A percentile compares a stretch with the other conserved stretches of the same genome.
Evolutionary conservation across 2,797 vertebrate genomes (phyloP).

Genomic region (Odontamblyopus lacepedii): DNA sequence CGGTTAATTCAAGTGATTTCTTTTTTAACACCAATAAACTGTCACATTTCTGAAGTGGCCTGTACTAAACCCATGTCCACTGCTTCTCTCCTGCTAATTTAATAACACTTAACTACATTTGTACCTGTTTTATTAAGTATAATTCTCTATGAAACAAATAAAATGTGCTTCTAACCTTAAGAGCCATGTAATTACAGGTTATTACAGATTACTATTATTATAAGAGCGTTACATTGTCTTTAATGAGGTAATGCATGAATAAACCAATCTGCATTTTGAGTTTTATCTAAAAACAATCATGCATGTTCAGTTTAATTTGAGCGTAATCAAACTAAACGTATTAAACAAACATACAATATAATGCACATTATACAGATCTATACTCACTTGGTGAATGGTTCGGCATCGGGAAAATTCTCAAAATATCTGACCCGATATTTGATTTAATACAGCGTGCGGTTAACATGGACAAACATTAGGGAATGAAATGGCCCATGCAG

Average conservation of each 20-base stretch:
- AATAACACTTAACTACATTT: too few species aligned
- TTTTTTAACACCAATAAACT: too few species aligned
- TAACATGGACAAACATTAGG: neutral
- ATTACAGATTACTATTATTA: neutral
- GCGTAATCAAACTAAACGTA: neutral
- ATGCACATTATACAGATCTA: neutral
- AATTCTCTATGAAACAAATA: too few species aligned
- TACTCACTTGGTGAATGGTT: neutral
- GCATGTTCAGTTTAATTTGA: neutral
- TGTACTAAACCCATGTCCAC: too few species aligned
- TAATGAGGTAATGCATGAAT: neutral
- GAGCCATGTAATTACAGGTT: too few species aligned
- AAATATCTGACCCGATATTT: neutral
- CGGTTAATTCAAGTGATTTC: too few species aligned
- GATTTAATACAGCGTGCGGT: neutral
- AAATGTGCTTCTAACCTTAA: too few species aligned
- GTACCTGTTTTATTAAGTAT: too few species aligned
- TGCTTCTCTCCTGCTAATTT: too few species aligned
- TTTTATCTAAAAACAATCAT: neutral
- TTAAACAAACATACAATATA: neutral
- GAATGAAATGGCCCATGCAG: slow-evolving; percentile 19
- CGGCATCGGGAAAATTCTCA: neutral
- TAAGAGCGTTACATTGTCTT: neutral
- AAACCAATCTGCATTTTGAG: neutral
- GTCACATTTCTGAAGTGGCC: too few species aligned